Conservation (phyloP, 2,888 invertebrate genomes). For the Artemia sp. region DNA sequence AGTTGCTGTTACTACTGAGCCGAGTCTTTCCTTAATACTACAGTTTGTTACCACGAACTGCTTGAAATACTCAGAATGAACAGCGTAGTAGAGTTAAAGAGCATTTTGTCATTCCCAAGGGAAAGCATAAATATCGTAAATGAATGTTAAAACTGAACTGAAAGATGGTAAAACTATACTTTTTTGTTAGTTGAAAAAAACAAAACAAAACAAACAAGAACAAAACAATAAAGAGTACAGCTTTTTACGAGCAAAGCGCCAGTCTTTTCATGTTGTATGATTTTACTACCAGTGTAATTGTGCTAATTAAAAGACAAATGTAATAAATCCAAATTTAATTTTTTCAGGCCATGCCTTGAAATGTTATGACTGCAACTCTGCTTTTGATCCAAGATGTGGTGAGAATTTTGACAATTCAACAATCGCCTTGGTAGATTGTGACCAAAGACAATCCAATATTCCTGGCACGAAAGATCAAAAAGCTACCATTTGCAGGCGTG, state of each 20-base stretch:
- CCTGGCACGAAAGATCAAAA: constrained; percentile 37
- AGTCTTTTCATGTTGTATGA: not conserved
- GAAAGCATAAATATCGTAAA: too few species aligned
- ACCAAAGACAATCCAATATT: constrained; percentile 36
- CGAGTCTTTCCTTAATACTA: too few species aligned
- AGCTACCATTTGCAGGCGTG: constrained; percentile 53
- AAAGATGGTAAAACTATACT: too few species aligned
- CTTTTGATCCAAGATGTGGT: constrained; percentile 70
- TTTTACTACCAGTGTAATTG: not conserved
- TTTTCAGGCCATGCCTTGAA: constrained; percentile 44
- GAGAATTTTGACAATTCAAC: constrained; percentile 72
- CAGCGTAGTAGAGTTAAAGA: too few species aligned
- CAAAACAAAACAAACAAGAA: not conserved
- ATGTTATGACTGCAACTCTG: constrained; percentile 83
- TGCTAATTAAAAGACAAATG: not conserved
- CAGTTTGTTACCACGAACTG: too few species aligned
- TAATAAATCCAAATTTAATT: constrained; percentile 17
- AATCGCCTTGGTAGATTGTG: constrained; percentile 67
- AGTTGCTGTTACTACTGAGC: too few species aligned
- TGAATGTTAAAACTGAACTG: too few species aligned
- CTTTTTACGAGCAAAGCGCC: not conserved
- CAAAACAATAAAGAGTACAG: not conserved
- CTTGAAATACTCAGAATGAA: too few species aligned
- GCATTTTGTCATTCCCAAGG: too few species aligned
- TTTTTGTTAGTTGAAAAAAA: not conserved